Evolutionary conservation across 2,113 vertebrate species (phyloP), one percentile per base, ranked within the genome.

Genomic region (Fregata magnificens): DNA sequence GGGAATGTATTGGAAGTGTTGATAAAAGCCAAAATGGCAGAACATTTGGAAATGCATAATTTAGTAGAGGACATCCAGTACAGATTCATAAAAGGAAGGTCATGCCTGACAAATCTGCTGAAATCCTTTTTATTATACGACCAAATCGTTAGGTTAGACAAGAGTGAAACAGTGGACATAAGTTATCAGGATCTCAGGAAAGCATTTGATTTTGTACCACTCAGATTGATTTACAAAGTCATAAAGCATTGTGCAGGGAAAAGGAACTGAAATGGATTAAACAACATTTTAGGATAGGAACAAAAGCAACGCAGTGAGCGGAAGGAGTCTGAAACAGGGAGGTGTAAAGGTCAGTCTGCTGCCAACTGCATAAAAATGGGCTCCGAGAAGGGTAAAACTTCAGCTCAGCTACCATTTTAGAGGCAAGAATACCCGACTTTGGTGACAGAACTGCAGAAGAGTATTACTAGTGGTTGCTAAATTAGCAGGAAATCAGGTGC

Each of bases 1-100:
- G 87, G 82, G 73, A 82, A 91, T 28, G 59, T 53, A 94, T 55
- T 92, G 93, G 56, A 82, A 94, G 85, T 94, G 95, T 96, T 97
- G 97, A 95, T 96, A 93, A 97, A 97, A 97, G 95, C 88, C 96
- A 86, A 95, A 97, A 96, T 65, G 93, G 96, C 93, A 97, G 96
- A 95, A 96, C 96, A 95, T 95, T 97, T 97, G 58, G 91, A 97
- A 96, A 97, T 97, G 97, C 95, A 96, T 97, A 98, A 98, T 97
- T 97, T 97, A 97, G 95, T 82, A 97, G 96, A 96, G 96, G 97
- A 95, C 97, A 97, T 86, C 89, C 93, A 86, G 97, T 95, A 96
- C 81, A 44, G 95, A 94, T 97, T 96, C 97, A 97, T 97, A 97
- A 98, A 98, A 97, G 95, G 96, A 97, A 98, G 97, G 97, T 97